Percentiles rank a stretch among this genome's conserved stretches.
These are phyloP conservation scores for Morone chrysops DNA, from an alignment of 2,113 vertebrate genomes.

Conservation along the genomic window DNA sequence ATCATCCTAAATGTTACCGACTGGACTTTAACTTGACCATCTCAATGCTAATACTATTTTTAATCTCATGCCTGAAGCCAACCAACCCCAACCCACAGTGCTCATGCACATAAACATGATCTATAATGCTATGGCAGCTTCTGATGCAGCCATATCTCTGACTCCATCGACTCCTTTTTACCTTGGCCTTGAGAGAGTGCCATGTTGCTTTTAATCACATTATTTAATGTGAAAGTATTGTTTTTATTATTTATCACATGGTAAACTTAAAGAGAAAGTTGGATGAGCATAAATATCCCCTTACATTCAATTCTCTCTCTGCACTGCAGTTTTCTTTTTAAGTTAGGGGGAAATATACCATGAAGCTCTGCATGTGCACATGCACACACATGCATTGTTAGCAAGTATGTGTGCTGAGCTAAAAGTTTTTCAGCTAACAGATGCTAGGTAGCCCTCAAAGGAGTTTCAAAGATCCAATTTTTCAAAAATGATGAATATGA, in stretches of 20 bases:
- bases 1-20: too few relatives aligned
- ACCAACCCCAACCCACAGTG: too few relatives aligned
- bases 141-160: too few relatives aligned
- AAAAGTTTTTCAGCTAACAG: constrained; percentile 19
- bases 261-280: background rate
- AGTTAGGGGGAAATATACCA: background rate
- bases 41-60: too few relatives aligned
- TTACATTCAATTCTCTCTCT: background rate
- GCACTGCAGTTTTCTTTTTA: background rate
- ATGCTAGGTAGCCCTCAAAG: constrained; percentile 5
- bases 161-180: too few relatives aligned
- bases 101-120: too few relatives aligned
- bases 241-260: background rate
- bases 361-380: background rate
- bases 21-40: too few relatives aligned
- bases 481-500: constrained; percentile 5
- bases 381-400: background rate
- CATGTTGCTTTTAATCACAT: background rate
- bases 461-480: constrained; percentile 20
- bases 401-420: constrained; percentile 24
- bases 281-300: background rate
- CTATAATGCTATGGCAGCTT: too few relatives aligned
- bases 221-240: background rate
- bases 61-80: too few relatives aligned
- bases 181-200: background rate